These are phyloP conservation scores for Heliornis fulica DNA, from an alignment of 2,113 vertebrate species.

Conservation along the genomic window DNA sequence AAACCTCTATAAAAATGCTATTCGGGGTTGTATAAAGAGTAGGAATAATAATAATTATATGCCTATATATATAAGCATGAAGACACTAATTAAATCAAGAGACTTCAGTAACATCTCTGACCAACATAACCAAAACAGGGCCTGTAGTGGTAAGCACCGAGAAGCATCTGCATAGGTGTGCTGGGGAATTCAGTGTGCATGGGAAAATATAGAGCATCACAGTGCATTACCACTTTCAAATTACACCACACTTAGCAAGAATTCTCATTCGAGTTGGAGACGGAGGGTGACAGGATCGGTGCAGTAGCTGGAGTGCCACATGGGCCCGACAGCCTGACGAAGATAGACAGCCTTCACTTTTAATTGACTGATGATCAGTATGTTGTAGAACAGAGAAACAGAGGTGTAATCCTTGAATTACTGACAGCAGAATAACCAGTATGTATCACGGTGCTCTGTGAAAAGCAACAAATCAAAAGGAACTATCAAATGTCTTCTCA, in stretches of 20 bases:
- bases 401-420: not conserved
- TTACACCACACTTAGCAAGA: not conserved
- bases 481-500: not conserved
- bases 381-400: not conserved
- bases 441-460: not conserved
- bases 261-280: not conserved
- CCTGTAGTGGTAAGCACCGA: not conserved
- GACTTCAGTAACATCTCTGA: not conserved
- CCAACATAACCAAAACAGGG: not conserved
- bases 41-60: too few relatives aligned
- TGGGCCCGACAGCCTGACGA: not conserved
- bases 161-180: not conserved
- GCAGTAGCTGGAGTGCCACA: not conserved
- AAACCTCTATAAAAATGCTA: not conserved
- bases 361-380: not conserved
- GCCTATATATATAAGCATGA: too few relatives aligned
- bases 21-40: not conserved
- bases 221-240: not conserved
- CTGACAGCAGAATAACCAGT: not conserved
- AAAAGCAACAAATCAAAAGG: not conserved
- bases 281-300: not conserved
- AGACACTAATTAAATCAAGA: not conserved
- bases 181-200: not conserved
- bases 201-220: not conserved
- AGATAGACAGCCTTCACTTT: not conserved